Evolutionary conservation across 2,797 vertebrate genomes (phyloP), one percentile per base, ranked within the genome.

Genomic region (Orestias chungarensis): DNA sequence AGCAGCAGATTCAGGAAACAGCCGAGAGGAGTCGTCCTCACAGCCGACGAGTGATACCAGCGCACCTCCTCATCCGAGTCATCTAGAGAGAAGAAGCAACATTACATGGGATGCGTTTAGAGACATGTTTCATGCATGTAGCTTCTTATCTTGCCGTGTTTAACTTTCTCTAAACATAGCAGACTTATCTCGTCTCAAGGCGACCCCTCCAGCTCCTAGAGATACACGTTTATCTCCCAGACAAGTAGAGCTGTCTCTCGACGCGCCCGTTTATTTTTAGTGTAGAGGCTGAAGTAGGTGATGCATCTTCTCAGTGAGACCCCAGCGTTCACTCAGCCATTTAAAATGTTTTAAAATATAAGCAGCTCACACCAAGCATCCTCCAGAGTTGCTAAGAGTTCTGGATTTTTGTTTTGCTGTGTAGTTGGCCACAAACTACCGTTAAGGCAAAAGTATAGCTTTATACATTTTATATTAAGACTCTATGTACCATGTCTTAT

Each of bases 1-100:
- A 81, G 71, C 3, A 35, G 52, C 50, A 86, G 38, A 55, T 0
- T 78, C 73, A 91, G 49, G 3, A 79, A 74, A 33, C 50, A 54
- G 31, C 31, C 0, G 0, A 61, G 76, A 54, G 78, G 65, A 31
- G 73, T 29, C 11, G 75, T 74, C 82, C 76, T 76, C 57, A 72
- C 62, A 0, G 91, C 92, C 5, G 82, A 88, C 2, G 94, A 95
- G 31, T 72, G 73, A 52, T 89, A 85, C 84, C 89, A 86, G 11
- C 70, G 91, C 42, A 94, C 92, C 81, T 93, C 93, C 15, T 93
- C 93, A 9, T 94, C 88, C 0, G 86, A 92, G 68, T 89, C 86
- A 67, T 94, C 95, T 96, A 82, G 5, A 52, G 17, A 38, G 31
- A 0, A 70, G 64, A 67, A 3, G 47, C 7, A 44, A 15, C 4